Evolutionary conservation across 2,888 invertebrate species (phyloP).

Genomic region (Sesia apiformis): DNA sequence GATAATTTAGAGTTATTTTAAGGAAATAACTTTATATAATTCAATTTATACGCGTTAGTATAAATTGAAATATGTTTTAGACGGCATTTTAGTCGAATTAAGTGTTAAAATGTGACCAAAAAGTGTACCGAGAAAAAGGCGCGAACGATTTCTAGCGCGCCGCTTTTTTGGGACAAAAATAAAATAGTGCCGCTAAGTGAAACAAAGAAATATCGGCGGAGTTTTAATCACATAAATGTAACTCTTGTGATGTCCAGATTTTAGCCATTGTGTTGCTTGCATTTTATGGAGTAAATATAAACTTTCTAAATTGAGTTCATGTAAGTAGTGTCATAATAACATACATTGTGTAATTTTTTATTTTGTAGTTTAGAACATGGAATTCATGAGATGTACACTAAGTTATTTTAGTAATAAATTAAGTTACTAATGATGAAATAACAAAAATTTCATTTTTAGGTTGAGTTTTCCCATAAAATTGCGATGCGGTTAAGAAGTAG

Average conservation of each 20-base stretch:
- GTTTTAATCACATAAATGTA: background rate
- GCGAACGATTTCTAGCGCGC: conserved; percentile 46
- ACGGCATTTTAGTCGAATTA: conserved; percentile 2
- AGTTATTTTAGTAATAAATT: too few species aligned
- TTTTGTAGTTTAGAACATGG: background rate
- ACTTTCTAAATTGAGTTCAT: conserved; percentile 43
- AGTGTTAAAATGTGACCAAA: conserved; percentile 22
- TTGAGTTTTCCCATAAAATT: conserved; percentile 38
- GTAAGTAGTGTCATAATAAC: conserved; percentile 34
- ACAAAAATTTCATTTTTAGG: conserved; percentile 25
- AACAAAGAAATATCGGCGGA: conserved; percentile 25
- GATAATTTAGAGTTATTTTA: conserved; percentile 32
- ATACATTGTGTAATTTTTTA: background rate
- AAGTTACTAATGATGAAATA: background rate
- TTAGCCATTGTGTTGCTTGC: background rate
- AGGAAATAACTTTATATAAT: conserved; percentile 6
- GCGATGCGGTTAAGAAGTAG: conserved; percentile 82
- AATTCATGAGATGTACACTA: too few species aligned
- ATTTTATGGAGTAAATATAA: background rate
- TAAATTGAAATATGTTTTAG: conserved; percentile 4
- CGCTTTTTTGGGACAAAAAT: conserved; percentile 22
- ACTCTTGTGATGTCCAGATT: background rate
- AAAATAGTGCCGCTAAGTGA: conserved; percentile 25
- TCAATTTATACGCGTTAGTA: background rate
- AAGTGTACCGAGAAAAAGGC: conserved; percentile 53